Evolutionary conservation across 2,797 vertebrate species (phyloP).

Genomic region (Pantherophis vulpinus): DNA sequence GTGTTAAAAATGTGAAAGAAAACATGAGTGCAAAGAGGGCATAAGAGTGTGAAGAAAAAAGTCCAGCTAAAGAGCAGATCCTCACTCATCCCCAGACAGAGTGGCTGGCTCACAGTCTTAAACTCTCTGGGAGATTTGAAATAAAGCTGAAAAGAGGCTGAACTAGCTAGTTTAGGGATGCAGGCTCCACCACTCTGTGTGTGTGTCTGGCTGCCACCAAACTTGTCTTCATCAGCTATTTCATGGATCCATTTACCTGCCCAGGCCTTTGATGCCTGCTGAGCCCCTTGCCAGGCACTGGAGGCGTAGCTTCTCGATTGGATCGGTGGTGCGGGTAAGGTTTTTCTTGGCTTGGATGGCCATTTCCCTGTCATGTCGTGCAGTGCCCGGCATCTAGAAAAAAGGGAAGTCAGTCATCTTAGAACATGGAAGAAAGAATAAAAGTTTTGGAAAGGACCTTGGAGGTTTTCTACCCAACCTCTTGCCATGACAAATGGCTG

Average conservation of each 20-base stretch:
- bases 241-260: conserved; percentile 73
- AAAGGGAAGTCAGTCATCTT: neutral
- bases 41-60: neutral
- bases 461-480: neutral
- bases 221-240: neutral
- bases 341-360: conserved; percentile 75
- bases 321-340: conserved; percentile 74
- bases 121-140: neutral
- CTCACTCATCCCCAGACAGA: neutral
- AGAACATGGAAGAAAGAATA: neutral
- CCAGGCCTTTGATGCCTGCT: conserved; percentile 91
- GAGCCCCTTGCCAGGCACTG: conserved; percentile 87
- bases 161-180: neutral
- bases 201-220: neutral
- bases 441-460: neutral
- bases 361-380: conserved; percentile 88
- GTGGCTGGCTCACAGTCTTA: neutral
- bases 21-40: neutral
- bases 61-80: neutral
- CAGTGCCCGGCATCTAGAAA: conserved; percentile 85
- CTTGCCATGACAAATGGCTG: neutral
- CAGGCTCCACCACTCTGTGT: neutral
- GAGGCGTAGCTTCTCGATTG: conserved; percentile 82
- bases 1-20: neutral
- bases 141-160: neutral